Conservation (phyloP, 2,888 invertebrate genomes). For the Drosophila helvetica region DNA sequence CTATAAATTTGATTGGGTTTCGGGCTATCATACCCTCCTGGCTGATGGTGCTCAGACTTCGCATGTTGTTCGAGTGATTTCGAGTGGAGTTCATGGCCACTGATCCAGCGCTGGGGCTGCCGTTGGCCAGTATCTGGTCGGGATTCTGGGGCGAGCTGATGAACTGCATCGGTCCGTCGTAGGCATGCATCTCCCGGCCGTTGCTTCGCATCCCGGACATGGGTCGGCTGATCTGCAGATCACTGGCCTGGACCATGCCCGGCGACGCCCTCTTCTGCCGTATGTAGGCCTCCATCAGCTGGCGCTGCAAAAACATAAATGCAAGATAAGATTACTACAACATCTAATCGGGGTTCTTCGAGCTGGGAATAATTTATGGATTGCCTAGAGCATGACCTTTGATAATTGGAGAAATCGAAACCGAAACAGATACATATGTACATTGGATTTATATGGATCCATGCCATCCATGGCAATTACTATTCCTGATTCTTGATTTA, state of each 20-base stretch:
- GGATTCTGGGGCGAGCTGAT: conserved; percentile 92
- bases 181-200: conserved; percentile 84
- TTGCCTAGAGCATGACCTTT: too few relatives aligned
- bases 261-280: conserved; percentile 93
- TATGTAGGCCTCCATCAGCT: conserved; percentile 94
- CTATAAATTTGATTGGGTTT: background rate
- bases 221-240: conserved; percentile 89
- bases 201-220: conserved; percentile 90
- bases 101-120: conserved; percentile 35
- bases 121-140: conserved; percentile 87
- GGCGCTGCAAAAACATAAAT: conserved; percentile 86
- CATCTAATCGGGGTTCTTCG: background rate
- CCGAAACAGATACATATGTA: too few relatives aligned
- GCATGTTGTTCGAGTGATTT: conserved; percentile 66
- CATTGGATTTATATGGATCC: background rate
- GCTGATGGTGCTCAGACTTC: conserved; percentile 70
- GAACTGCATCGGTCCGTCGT: conserved; percentile 95
- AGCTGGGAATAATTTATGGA: conserved; percentile 1
- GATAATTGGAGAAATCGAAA: too few relatives aligned
- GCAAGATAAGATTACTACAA: background rate
- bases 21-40: conserved; percentile 68
- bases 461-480: conserved; percentile 24
- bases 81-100: conserved; percentile 68
- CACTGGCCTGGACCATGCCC: conserved; percentile 94
- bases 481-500: conserved; percentile 8